Evolutionary conservation across 2,888 invertebrate genomes (phyloP).

Genomic region (Disparrhopalites patrizii): DNA sequence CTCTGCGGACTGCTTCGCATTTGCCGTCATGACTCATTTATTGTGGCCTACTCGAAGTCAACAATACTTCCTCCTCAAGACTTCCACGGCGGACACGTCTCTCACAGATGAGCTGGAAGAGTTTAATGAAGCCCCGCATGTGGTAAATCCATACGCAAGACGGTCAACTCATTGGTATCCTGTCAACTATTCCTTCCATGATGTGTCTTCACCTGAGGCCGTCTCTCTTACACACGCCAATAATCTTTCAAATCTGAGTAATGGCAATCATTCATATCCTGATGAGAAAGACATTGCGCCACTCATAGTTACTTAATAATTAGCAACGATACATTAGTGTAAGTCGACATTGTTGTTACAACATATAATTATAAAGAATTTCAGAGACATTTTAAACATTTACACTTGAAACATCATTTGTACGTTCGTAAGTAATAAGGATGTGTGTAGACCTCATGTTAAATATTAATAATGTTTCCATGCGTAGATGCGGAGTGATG

Average conservation of each 20-base stretch:
- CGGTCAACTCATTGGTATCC: constrained; percentile 42
- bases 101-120: constrained; percentile 76
- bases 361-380: too few species aligned
- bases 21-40: constrained; percentile 90
- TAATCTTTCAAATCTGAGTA: constrained; percentile 27
- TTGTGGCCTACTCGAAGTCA: constrained; percentile 93
- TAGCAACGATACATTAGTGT: too few species aligned
- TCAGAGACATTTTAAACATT: too few species aligned
- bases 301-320: constrained; percentile 41
- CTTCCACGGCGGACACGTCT: constrained; percentile 55
- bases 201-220: constrained; percentile 44
- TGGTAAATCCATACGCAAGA: constrained; percentile 54
- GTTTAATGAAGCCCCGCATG: constrained; percentile 86
- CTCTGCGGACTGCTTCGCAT: constrained; percentile 91
- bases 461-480: too few species aligned
- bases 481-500: too few species aligned
- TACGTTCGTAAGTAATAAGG: too few species aligned
- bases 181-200: constrained; percentile 45
- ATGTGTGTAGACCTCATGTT: too few species aligned
- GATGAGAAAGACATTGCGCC: constrained; percentile 46
- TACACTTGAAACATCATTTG: too few species aligned
- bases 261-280: constrained; percentile 23
- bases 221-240: constrained; percentile 42
- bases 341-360: too few species aligned
- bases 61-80: constrained; percentile 77